Conservation (phyloP, 2,797 vertebrate genomes). For the Kryptopterus vitreolus region DNA sequence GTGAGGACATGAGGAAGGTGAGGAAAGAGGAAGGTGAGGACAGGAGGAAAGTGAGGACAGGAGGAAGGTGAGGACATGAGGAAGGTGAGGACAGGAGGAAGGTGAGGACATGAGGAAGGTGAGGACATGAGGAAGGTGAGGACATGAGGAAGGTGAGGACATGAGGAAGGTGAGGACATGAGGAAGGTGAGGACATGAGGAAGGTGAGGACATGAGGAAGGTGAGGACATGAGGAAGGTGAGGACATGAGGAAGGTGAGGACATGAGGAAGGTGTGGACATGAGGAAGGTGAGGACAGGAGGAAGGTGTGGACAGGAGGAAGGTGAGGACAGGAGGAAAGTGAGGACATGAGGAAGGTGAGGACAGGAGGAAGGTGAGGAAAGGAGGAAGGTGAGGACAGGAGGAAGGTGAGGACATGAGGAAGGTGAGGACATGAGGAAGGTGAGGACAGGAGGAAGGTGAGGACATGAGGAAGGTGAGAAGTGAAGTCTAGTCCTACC, state of each 20-base stretch:
- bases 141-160: not conserved
- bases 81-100: not conserved
- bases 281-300: too few species aligned
- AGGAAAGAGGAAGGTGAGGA: too few species aligned
- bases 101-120: not conserved
- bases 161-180: not conserved
- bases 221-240: not conserved
- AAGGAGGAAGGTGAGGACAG: not conserved
- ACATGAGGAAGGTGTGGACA: not conserved
- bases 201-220: not conserved
- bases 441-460: not conserved
- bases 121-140: not conserved
- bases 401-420: not conserved
- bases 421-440: not conserved
- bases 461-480: not conserved
- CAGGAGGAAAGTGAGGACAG: not conserved
- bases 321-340: not conserved
- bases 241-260: not conserved
- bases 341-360: not conserved
- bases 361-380: too few species aligned
- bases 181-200: too few species aligned
- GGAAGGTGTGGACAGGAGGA: too few species aligned
- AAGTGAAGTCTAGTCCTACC: slow-evolving; percentile 67
- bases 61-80: not conserved
- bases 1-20: not conserved